These are phyloP conservation scores for Xylocopa sonorina DNA, from an alignment of 1,140 invertebrate genomes.

Conservation along the genomic window DNA sequence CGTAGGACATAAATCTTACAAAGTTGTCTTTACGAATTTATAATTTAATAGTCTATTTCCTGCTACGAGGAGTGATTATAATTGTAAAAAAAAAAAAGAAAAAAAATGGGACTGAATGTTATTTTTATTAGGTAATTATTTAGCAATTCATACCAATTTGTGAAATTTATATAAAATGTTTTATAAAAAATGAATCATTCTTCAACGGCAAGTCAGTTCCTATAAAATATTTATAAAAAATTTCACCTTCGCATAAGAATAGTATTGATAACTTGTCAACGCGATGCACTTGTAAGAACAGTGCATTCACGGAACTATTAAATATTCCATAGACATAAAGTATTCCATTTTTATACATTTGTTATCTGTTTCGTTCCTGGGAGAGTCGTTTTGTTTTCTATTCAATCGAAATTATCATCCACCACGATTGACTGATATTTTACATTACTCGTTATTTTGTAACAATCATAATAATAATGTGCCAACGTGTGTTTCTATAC, in stretches of 20 bases:
- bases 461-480: slow-evolving; percentile 52
- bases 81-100: too few relatives aligned
- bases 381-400: slow-evolving; percentile 20
- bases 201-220: slow-evolving; percentile 71
- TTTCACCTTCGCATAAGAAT: slow-evolving; percentile 61
- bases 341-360: slow-evolving; percentile 54
- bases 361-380: slow-evolving; percentile 44
- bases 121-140: slow-evolving; percentile 73
- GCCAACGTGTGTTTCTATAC: slow-evolving; percentile 57
- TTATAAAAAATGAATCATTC: slow-evolving; percentile 66
- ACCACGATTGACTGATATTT: not conserved
- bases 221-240: slow-evolving; percentile 66
- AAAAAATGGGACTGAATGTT: slow-evolving; percentile 70
- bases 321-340: slow-evolving; percentile 55
- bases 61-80: slow-evolving; percentile 60
- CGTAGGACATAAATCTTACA: slow-evolving; percentile 64
- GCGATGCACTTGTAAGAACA: slow-evolving; percentile 22
- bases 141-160: slow-evolving; percentile 66
- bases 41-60: slow-evolving; percentile 75
- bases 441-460: slow-evolving; percentile 31
- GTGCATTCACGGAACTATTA: slow-evolving; percentile 50
- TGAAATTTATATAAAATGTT: slow-evolving; percentile 72
- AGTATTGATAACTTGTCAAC: slow-evolving; percentile 37
- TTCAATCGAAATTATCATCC: slow-evolving; percentile 10
- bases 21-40: slow-evolving; percentile 67